phyloP scores from a whole-genome alignment of 2,888 invertebrate genomes.

The Proisotoma minuta region DNA sequence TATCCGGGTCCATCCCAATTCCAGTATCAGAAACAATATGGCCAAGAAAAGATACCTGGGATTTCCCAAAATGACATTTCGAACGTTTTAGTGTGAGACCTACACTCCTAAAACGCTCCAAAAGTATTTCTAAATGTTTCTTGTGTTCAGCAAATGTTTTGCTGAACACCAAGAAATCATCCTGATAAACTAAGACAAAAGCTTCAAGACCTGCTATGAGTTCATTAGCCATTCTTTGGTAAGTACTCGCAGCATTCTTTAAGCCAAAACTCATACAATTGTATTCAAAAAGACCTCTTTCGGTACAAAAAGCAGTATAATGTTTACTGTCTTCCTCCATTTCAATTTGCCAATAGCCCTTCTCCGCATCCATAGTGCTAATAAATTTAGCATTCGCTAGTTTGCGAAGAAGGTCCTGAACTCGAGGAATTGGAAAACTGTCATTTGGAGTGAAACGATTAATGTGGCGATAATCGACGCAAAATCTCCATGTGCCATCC shows the following conservation, averaged over 20 bases:
- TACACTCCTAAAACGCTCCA: constrained; percentile 35
- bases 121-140: constrained; percentile 4
- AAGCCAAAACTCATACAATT: constrained; percentile 16
- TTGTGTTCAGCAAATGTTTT: constrained; percentile 22
- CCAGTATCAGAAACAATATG: constrained; percentile 47
- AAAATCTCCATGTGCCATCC: constrained; percentile 1
- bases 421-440: constrained; percentile 49
- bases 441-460: neutral
- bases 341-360: constrained; percentile 46
- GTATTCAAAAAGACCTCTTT: neutral
- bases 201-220: constrained; percentile 4
- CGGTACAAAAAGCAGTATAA: neutral
- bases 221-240: constrained; percentile 6
- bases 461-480: constrained; percentile 4
- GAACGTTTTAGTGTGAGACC: constrained; percentile 44
- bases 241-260: neutral
- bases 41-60: constrained; percentile 48
- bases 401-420: constrained; percentile 50
- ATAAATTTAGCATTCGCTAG: constrained; percentile 47
- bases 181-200: constrained; percentile 40
- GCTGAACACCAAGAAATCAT: constrained; percentile 47
- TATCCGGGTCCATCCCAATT: constrained; percentile 42
- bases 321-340: neutral
- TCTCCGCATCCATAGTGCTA: constrained; percentile 49
- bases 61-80: constrained; percentile 47